These are phyloP conservation scores for Saturnia japonica DNA, from an alignment of 2,888 invertebrate species.

Conservation along the genomic window DNA sequence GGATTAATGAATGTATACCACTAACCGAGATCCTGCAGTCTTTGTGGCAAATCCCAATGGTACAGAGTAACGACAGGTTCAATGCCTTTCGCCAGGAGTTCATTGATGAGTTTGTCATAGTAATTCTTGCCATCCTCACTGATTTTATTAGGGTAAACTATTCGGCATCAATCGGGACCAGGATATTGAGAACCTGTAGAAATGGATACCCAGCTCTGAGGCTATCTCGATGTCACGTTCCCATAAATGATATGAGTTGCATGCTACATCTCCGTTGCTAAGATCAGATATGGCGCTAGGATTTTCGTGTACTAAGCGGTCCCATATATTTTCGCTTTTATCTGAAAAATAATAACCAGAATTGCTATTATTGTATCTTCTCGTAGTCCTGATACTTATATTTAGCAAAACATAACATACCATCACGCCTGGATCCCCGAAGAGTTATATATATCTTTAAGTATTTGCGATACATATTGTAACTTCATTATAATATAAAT, in stretches of 20 bases:
- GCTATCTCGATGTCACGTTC: constrained; percentile 69
- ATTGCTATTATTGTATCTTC: too few relatives aligned
- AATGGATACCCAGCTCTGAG: constrained; percentile 57
- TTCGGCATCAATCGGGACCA: constrained; percentile 79
- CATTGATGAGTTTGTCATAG: constrained; percentile 77
- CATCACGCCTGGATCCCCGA: too few relatives aligned
- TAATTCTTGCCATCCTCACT: constrained; percentile 74
- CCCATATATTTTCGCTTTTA: constrained; percentile 79
- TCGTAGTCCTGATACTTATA: too few relatives aligned
- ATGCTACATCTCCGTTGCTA: constrained; percentile 79
- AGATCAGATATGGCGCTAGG: constrained; percentile 30
- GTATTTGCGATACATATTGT: too few relatives aligned
- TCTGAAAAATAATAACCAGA: constrained; percentile 46
- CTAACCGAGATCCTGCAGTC: constrained; percentile 53
- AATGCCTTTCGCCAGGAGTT: constrained; percentile 72
- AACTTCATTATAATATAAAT: too few relatives aligned
- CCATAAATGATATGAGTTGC: constrained; percentile 79
- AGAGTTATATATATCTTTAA: too few relatives aligned
- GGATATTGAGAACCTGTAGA: constrained; percentile 76
- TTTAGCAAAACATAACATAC: too few relatives aligned
- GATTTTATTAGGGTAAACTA: constrained; percentile 54
- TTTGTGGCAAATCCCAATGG: constrained; percentile 70
- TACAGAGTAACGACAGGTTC: constrained; percentile 74
- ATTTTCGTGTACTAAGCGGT: constrained; percentile 36
- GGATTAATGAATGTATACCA: background rate